Conservation (phyloP, 2,797 vertebrate species). For the Paratrypauchen microcephalus region DNA sequence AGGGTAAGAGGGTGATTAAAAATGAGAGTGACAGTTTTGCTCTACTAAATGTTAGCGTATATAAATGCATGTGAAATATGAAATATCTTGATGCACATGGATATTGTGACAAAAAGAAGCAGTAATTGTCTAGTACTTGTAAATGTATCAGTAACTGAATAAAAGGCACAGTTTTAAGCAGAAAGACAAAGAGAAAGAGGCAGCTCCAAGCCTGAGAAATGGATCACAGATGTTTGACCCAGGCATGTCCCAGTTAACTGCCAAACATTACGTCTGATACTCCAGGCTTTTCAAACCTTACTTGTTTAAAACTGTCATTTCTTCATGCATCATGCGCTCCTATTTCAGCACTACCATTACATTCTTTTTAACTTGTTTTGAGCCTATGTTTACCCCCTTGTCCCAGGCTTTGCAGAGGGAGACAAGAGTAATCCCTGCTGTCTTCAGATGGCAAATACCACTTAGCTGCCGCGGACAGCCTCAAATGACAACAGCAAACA, state of each 20-base stretch:
- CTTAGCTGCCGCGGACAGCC: conserved; percentile 36
- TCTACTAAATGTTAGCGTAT: no score
- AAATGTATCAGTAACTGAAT: not conserved
- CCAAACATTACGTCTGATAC: conserved; percentile 42
- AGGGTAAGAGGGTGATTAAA: no score
- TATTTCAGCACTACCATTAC: conserved; percentile 33
- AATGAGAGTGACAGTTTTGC: no score
- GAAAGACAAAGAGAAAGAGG: conserved; percentile 18
- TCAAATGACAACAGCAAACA: conserved; percentile 60
- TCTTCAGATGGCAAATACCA: conserved; percentile 52
- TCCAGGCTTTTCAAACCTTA: conserved; percentile 4
- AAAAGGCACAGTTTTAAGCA: not conserved
- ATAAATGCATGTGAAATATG: no score
- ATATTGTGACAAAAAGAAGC: no score
- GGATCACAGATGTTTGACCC: conserved; percentile 73
- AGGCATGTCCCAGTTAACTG: conserved; percentile 44
- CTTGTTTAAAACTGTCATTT: conserved; percentile 21
- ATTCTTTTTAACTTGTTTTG: conserved; percentile 32
- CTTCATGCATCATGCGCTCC: conserved; percentile 18
- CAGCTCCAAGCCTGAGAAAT: conserved; percentile 54
- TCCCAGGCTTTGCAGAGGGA: conserved; percentile 17
- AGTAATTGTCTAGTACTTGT: not conserved
- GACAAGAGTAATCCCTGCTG: conserved; percentile 24
- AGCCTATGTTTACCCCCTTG: conserved; percentile 31
- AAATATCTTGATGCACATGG: no score